These are phyloP conservation scores for Macrosiphum euphorbiae DNA, from an alignment of 2,888 invertebrate genomes.

Conservation along the genomic window DNA sequence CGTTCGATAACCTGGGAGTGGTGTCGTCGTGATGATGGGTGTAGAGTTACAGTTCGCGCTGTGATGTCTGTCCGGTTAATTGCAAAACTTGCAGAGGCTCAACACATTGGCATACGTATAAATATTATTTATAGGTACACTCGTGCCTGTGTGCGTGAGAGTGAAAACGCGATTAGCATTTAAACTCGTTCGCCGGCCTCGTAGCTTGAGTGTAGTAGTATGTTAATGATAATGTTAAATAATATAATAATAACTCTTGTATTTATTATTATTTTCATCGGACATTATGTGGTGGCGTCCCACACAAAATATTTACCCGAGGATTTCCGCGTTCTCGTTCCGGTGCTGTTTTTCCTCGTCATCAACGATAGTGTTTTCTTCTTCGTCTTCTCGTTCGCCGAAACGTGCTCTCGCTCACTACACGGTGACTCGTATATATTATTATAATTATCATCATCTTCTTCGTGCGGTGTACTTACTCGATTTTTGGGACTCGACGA, in stretches of 20 bases:
- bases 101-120: too few species aligned
- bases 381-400: neutral
- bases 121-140: neutral
- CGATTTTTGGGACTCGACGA: neutral
- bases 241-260: neutral
- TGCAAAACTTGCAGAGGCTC: neutral
- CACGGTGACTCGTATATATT: neutral
- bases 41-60: neutral
- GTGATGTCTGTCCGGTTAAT: neutral
- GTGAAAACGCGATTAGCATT: neutral
- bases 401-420: neutral
- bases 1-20: too few species aligned
- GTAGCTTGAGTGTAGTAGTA: rapidly evolving
- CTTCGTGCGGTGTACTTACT: neutral
- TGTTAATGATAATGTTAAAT: too few species aligned
- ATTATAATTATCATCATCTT: neutral
- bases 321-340: neutral
- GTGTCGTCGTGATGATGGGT: too few species aligned
- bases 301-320: neutral
- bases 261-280: neutral
- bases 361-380: neutral
- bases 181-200: neutral
- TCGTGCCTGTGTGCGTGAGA: neutral
- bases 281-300: neutral
- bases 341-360: neutral